Base-by-base conservation (phyloP, 2,113 vertebrate genomes). In the Cyanoramphus novaezelandiae region DNA sequence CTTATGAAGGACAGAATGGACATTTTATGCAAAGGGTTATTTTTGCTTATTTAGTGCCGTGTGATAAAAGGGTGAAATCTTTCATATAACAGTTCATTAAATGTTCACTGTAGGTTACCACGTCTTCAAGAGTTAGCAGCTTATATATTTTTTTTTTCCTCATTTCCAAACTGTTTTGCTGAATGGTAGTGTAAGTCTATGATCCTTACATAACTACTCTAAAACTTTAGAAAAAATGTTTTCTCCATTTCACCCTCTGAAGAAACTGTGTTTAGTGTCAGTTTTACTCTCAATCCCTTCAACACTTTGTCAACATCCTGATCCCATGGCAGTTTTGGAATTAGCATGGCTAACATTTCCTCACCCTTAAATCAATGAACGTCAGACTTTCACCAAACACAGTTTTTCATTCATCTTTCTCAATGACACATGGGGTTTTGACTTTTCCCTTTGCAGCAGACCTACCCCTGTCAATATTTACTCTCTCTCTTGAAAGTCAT, bases 81-180 rank as follows among this genome's bases (percentile, higher is more conserved):
- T 62, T 91, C 41, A 44, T 31, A 43, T 3, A 57, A 27, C 3
- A 71, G 3, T 5, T 23, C 4, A 44, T 71, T 75, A 72, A 68
- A 55, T 14, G 4, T 47, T 63, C 21, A 37, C 9, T 44, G 12
- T 33, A 67, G 7, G 11, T 74, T 75, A 27, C 10, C 18, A 39
- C 4, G 8, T 55, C 15, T 46, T 21, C 63, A 88, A 63, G 7
- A 78, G 14, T 23, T 86, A 37, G 16, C 6, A 82, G 15, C 4
- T 7, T 27, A 33, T 5, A 4, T 0, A 1, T 4, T 27, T 8
- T 60, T 57, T 31, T 31, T 39, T 10, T 5, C 4, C 1, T 37
- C 7, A 11, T 2, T 50, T 82, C 50, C 23, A 72, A 78, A 68
- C 18, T 20, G 4, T 4, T 63, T 27, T 53, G 53, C 18, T 2